Percentiles rank a stretch among this genome's conserved stretches.
Evolutionary conservation across 64 coral and sea anemone species (phyloP).

Genomic region (Orbicella faveolata): DNA sequence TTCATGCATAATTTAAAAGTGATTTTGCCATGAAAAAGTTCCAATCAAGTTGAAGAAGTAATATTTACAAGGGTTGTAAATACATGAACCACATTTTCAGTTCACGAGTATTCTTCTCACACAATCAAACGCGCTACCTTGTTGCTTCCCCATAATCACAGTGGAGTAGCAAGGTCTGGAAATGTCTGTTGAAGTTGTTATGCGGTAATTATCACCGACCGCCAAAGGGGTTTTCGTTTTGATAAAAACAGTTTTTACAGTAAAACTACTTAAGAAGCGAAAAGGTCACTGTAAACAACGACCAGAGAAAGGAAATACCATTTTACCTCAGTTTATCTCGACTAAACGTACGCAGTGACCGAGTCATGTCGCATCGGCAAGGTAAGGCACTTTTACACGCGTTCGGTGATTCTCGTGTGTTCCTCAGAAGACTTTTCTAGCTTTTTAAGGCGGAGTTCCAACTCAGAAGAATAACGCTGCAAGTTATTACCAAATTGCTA

Average conservation of each 20-base stretch:
- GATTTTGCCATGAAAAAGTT: no score
- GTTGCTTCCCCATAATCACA: neutral
- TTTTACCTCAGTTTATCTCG: neutral
- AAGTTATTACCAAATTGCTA: neutral
- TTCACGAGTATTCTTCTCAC: no score
- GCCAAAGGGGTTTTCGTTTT: slow-evolving; percentile 1
- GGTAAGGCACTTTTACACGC: neutral
- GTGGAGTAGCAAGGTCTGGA: neutral
- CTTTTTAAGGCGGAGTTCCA: neutral
- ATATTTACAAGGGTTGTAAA: no score
- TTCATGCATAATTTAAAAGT: neutral
- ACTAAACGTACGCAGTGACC: neutral
- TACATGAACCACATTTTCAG: no score
- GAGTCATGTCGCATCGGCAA: neutral
- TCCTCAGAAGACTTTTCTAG: neutral
- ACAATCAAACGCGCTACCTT: no score
- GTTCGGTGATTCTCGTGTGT: neutral
- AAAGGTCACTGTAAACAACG: slow-evolving; percentile 21
- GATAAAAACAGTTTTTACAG: slow-evolving; percentile 38
- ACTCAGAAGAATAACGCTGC: neutral
- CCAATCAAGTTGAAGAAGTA: no score
- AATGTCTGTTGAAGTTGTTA: neutral
- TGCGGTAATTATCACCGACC: neutral
- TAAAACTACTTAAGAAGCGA: neutral
- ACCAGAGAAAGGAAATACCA: neutral